Evolutionary conservation across 2,797 vertebrate genomes (phyloP).

Genomic region (Sebastiscus tertius): DNA sequence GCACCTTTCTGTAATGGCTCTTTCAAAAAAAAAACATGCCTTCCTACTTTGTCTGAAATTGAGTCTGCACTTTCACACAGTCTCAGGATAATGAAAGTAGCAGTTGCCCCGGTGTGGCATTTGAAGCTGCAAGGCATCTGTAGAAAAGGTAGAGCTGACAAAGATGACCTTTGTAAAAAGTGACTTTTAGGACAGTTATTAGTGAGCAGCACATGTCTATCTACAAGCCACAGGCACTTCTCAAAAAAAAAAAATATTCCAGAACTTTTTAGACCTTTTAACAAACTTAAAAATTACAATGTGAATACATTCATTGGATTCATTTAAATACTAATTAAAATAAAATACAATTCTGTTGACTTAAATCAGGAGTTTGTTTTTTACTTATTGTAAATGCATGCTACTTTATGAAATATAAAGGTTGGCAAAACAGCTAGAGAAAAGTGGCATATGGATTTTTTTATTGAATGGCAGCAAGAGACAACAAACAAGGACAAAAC

Average conservation of each 20-base stretch:
- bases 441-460: not conserved
- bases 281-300: not conserved
- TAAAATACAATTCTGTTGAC: not conserved
- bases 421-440: not conserved
- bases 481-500: not conserved
- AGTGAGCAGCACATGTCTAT: slow-evolving; percentile 9
- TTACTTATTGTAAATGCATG: not conserved
- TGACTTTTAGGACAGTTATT: slow-evolving; percentile 11
- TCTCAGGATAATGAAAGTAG: slow-evolving; percentile 59
- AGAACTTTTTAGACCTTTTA: not conserved
- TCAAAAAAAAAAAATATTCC: no score
- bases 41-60: slow-evolving; percentile 59
- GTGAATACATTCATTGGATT: not conserved
- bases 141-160: slow-evolving; percentile 35
- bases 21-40: slow-evolving; percentile 22
- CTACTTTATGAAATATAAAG: not conserved
- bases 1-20: slow-evolving; percentile 57
- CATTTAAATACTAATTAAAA: not conserved
- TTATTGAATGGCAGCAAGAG: not conserved
- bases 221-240: not conserved
- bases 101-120: slow-evolving; percentile 65
- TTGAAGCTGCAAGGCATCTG: slow-evolving; percentile 56
- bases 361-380: not conserved
- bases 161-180: slow-evolving; percentile 45
- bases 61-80: slow-evolving; percentile 53